Evolutionary conservation across 2,113 vertebrate genomes (phyloP).

Genomic region (Micromys minutus): DNA sequence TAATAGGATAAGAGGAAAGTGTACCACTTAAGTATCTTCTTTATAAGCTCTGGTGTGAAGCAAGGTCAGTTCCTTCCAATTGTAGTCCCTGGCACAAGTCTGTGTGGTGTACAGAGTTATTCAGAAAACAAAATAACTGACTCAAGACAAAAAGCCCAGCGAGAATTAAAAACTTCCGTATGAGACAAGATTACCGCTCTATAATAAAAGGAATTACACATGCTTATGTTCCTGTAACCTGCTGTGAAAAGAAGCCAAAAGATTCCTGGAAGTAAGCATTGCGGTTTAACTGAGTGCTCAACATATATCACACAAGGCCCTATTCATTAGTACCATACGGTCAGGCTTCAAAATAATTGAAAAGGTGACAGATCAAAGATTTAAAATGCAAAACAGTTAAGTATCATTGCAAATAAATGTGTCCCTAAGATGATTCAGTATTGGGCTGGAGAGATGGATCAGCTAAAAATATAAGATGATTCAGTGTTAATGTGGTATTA

Average conservation of each 20-base stretch:
- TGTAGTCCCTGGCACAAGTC: background rate
- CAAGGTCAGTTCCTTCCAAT: background rate
- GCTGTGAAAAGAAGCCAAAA: conserved; percentile 19
- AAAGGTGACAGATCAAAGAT: background rate
- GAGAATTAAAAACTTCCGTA: background rate
- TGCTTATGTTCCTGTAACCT: background rate
- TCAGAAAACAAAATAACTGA: background rate
- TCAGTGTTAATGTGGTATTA: background rate
- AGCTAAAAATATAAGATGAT: background rate
- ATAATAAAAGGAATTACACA: background rate
- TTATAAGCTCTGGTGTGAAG: conserved; percentile 17
- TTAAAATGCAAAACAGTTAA: conserved; percentile 10
- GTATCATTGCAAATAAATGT: background rate
- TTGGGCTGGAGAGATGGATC: too few relatives aligned
- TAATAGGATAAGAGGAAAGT: background rate
- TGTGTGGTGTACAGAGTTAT: background rate
- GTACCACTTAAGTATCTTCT: background rate
- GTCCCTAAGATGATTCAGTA: background rate
- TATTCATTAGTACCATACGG: background rate
- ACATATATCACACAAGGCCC: conserved; percentile 29
- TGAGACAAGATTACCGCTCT: background rate
- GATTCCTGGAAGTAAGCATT: background rate
- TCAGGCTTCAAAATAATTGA: conserved; percentile 4
- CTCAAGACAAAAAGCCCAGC: conserved; percentile 29
- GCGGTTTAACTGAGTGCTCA: conserved; percentile 31